Percentiles rank a stretch among this genome's conserved stretches.
Conservation (phyloP, 2,888 invertebrate species). For the Nebria salina region DNA sequence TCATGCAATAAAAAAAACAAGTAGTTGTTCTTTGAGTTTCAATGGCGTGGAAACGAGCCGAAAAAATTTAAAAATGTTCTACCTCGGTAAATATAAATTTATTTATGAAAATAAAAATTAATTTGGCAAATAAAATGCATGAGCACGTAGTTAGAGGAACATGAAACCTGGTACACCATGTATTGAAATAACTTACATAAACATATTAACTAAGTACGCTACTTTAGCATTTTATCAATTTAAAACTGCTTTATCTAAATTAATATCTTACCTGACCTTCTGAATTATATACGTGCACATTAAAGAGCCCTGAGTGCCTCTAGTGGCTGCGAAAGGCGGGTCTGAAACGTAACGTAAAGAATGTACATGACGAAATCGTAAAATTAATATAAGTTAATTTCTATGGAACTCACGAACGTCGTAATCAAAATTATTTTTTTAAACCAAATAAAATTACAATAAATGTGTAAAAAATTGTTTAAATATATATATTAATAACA, state of each 20-base stretch:
- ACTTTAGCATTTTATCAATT: constrained; percentile 39
- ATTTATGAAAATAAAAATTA: constrained; percentile 38
- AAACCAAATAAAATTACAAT: not conserved
- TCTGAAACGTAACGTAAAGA: not conserved
- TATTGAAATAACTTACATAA: constrained; percentile 24
- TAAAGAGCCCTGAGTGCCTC: not conserved
- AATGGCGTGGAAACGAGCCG: too few relatives aligned
- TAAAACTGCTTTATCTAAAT: constrained; percentile 39
- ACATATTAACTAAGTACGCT: constrained; percentile 36
- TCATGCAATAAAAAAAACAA: too few relatives aligned
- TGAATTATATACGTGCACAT: constrained; percentile 10
- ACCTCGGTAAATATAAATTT: not conserved
- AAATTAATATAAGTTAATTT: not conserved
- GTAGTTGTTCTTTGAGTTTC: too few relatives aligned
- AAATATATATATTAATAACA: too few relatives aligned
- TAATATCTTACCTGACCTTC: constrained; percentile 41
- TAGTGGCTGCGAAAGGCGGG: not conserved
- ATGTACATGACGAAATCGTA: not conserved
- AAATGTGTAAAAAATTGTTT: too few relatives aligned
- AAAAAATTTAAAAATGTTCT: too few relatives aligned
- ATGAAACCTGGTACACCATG: not conserved
- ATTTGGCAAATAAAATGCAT: constrained; percentile 34
- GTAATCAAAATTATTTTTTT: not conserved
- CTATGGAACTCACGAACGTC: too few relatives aligned
- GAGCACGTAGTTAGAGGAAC: constrained; percentile 8